These are phyloP conservation scores for Rhadinocentrus ornatus DNA, from an alignment of 2,797 vertebrate genomes.

Conservation along the genomic window DNA sequence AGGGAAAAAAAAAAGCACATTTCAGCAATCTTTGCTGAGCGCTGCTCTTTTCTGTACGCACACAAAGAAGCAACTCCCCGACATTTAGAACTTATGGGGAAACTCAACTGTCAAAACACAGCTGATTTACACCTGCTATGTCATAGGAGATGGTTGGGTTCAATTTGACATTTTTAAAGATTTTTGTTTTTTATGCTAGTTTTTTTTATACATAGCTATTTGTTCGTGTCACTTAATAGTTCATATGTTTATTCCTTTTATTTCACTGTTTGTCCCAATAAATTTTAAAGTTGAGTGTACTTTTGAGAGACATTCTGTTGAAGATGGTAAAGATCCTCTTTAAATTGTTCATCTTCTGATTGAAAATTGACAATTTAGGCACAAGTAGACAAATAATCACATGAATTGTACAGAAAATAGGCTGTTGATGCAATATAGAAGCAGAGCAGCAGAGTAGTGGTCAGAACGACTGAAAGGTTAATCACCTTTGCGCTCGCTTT, in stretches of 20 bases:
- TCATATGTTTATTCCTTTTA: not conserved
- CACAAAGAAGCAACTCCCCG: constrained; percentile 74
- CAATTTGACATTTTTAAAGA: not conserved
- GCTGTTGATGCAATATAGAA: constrained; percentile 50
- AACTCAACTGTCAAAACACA: constrained; percentile 42
- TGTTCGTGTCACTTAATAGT: not conserved
- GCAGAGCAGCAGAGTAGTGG: constrained; percentile 54
- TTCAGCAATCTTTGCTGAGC: constrained; percentile 83
- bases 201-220: not conserved
- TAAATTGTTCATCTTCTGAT: not conserved
- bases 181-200: constrained; percentile 5
- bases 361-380: not conserved
- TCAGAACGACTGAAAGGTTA: constrained; percentile 69
- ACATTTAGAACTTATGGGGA: constrained; percentile 47
- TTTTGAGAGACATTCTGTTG: not conserved
- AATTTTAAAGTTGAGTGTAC: not conserved
- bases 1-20: constrained; percentile 80
- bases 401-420: constrained; percentile 24
- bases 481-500: constrained; percentile 73
- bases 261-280: not conserved
- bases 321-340: not conserved
- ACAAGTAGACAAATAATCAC: not conserved
- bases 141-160: constrained; percentile 18
- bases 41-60: constrained; percentile 75
- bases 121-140: constrained; percentile 31